phyloP scores from a whole-genome alignment of 2,113 vertebrate genomes.

The Anser brachyrhynchus region DNA sequence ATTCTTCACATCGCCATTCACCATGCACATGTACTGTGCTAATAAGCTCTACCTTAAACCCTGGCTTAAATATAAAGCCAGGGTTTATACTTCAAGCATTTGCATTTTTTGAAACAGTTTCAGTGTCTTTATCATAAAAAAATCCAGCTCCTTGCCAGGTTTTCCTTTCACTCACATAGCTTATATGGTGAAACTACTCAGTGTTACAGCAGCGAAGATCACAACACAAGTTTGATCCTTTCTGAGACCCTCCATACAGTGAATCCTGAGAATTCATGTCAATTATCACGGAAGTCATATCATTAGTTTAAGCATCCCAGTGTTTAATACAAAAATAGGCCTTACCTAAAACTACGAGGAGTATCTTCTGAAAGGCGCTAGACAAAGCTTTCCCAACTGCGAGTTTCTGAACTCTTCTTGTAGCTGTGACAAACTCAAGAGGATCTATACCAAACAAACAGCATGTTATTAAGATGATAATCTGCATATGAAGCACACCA shows the following conservation, averaged over 20 bases:
- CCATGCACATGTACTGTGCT: fast-evolving
- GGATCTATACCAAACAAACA: slow-evolving; percentile 53
- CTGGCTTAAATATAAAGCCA: background rate
- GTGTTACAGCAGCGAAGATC: background rate
- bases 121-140: background rate
- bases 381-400: slow-evolving; percentile 75
- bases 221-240: background rate
- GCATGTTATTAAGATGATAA: background rate
- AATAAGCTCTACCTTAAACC: background rate
- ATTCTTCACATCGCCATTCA: background rate
- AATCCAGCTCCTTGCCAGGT: background rate
- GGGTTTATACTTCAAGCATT: background rate
- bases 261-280: background rate
- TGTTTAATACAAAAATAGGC: background rate
- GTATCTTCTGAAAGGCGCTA: slow-evolving; percentile 79
- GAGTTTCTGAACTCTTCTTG: slow-evolving; percentile 71
- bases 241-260: no score
- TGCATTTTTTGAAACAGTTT: background rate
- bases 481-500: background rate
- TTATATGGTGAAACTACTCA: background rate
- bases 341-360: slow-evolving; percentile 78
- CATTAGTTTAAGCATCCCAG: background rate
- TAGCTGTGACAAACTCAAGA: slow-evolving; percentile 54
- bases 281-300: background rate
- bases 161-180: background rate